Evolutionary conservation across 2,113 vertebrate species (phyloP), one percentile per base, ranked within the genome.

Genomic region (Prietella phreatophila): DNA sequence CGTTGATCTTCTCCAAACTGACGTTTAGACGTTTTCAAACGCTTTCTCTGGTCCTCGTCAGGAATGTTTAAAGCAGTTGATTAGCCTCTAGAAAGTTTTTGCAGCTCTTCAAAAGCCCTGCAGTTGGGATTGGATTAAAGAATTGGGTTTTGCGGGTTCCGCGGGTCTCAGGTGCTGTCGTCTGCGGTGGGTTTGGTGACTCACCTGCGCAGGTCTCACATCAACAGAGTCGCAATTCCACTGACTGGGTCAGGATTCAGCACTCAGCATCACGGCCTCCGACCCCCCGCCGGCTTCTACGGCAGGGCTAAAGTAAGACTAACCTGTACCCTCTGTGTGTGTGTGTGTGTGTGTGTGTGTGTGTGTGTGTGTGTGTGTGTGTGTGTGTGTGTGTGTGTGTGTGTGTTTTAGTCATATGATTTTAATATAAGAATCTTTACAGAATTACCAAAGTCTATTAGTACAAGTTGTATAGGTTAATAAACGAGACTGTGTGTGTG

Each of bases 241-340:
- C 71, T 92, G 25, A 67, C 80, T 0, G 65, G 73, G 0, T 91
- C 90, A 25, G 42, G 67, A 7, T 25, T 39, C 22, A 65, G 19
- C 27, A n/a, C 67, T 63, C 53, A 73, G 55, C 88, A 82, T 63
- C 82, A 82, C 15, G 22, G 30, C n/a, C 55, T 80, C 8, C 58
- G 73, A 63, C 71, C 88, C 0, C 11, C 76, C 0, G 0, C 87
- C 0, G 69, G 88, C 15, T 81, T 89, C 87, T 93, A 89, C 2
- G 9, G 87, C 0, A 91, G 90, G 91, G 50, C 88, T 0, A 95
- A 95, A 93, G 95, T 95, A 91, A 13, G 60, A 53, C 69, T 7
- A 30, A 3, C 13, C 20, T 53, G 19, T 50, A 50, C 10, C 47
- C 47, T 50, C 47, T 50, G 73, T 79, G 13, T 53, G 3, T 76